Conservation (phyloP, 2,888 invertebrate species). For the Trissolcus japonicus region DNA sequence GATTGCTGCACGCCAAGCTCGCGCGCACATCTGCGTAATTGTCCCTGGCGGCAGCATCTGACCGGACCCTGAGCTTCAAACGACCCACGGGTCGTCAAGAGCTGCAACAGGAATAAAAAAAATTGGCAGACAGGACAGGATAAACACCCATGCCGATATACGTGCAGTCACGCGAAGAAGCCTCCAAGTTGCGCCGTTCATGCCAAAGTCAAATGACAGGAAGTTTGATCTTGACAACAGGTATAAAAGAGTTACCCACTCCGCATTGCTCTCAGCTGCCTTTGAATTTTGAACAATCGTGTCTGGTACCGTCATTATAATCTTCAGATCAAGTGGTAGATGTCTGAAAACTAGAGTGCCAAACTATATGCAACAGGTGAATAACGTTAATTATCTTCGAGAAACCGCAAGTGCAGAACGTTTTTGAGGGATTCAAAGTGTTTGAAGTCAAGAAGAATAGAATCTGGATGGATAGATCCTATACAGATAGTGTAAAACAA, state of each 20-base stretch:
- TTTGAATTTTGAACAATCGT: constrained; percentile 1
- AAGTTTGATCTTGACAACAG: too few relatives aligned
- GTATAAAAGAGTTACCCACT: too few relatives aligned
- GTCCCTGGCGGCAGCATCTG: constrained; percentile 75
- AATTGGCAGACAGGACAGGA: constrained; percentile 9
- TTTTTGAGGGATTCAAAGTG: neutral
- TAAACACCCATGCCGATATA: constrained; percentile 46
- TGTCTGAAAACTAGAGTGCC: too few relatives aligned
- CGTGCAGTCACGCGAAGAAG: constrained; percentile 50
- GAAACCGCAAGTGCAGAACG: constrained; percentile 2
- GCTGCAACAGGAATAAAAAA: constrained; percentile 41
- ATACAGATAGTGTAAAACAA: too few relatives aligned
- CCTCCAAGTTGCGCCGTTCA: neutral
- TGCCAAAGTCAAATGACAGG: constrained; percentile 48
- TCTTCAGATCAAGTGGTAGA: too few relatives aligned
- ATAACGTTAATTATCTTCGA: too few relatives aligned
- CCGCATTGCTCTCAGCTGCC: too few relatives aligned
- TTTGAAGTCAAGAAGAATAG: too few relatives aligned
- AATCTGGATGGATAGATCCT: too few relatives aligned
- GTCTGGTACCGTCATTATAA: constrained; percentile 26
- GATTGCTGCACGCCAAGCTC: constrained; percentile 63
- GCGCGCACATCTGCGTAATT: constrained; percentile 75
- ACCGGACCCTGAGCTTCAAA: constrained; percentile 60
- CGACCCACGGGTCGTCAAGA: constrained; percentile 53
- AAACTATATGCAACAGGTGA: neutral